A percentile compares a stretch with the other conserved stretches of the same genome.
phyloP scores from a whole-genome alignment of 2,797 vertebrate genomes.

The Paguma larvata region DNA sequence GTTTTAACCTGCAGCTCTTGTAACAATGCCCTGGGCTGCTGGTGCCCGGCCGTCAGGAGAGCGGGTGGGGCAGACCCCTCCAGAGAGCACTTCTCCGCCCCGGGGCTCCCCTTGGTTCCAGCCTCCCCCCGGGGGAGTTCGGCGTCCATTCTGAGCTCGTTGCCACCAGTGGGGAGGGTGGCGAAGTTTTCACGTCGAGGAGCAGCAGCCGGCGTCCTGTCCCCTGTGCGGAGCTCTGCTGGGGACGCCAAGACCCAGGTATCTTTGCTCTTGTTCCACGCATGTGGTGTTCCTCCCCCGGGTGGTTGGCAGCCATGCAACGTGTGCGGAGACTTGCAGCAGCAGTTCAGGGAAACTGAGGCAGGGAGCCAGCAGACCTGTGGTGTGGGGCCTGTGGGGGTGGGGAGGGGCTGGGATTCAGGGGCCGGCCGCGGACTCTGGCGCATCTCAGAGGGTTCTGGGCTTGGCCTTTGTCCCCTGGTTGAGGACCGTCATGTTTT shows the following conservation, averaged over 20 bases:
- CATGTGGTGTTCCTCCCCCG: too few relatives aligned
- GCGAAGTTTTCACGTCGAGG: background rate
- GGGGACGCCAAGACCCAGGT: too few relatives aligned
- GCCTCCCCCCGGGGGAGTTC: too few relatives aligned
- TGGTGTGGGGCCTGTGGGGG: background rate
- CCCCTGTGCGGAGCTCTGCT: background rate
- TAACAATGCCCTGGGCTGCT: too few relatives aligned
- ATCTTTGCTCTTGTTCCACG: too few relatives aligned
- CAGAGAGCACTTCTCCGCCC: background rate
- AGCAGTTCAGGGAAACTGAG: background rate
- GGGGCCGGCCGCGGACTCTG: too few relatives aligned
- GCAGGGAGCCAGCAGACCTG: background rate
- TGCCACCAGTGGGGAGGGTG: background rate
- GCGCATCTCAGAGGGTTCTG: background rate
- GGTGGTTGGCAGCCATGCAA: too few relatives aligned
- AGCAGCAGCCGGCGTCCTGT: fast-evolving
- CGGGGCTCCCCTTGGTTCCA: background rate
- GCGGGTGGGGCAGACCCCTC: background rate
- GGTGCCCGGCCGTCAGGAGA: background rate
- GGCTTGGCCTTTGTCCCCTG: fast-evolving
- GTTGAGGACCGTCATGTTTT: fast-evolving
- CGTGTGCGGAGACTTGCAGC: background rate
- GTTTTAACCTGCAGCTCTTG: too few relatives aligned
- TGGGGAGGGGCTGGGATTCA: background rate
- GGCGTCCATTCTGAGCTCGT: too few relatives aligned